Evolutionary conservation across 2,797 vertebrate species (phyloP), one percentile per base, ranked within the genome.

Genomic region (Emydoidea blandingii): DNA sequence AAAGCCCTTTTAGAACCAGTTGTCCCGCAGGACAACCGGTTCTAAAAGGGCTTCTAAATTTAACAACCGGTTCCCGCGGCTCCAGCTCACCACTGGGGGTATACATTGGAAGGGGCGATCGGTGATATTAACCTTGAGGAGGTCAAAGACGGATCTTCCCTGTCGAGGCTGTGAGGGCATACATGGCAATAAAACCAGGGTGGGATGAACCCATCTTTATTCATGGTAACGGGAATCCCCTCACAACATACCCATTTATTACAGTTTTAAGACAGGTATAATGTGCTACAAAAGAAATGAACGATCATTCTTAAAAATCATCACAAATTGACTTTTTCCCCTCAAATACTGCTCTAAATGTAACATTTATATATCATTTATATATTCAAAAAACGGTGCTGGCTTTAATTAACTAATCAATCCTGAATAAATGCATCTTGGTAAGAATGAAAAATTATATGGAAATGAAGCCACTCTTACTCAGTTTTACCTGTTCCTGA

Each of bases 371-470:
- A 72, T 86, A 80, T 82, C 83, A 74, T 2, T 92, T 92, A 23
- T 91, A 86, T 91, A 88, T 97, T 87, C 92, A 91, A 86, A 94
- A 88, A 53, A 53, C 74, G 91, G 95, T 88, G 56, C 47, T 92
- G 90, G 74, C 59, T 81, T 94, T 95, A 90, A 86, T 95, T 95
- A 78, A 78, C 74, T 49, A 96, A 96, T 96, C 90, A 96, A 86
- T 53, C 62, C 41, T 82, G 84, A 93, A 94, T 87, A 95, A 88
- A 74, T 65, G 15, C 57, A 93, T 49, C 91, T 93, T 82, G 82
- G 88, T 84, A 89, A 96, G 89, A 87, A 94, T 81, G 65, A 79
- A 86, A 96, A 94, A 94, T 92, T 31, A 92, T 59, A 68, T 90
- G 89, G 91, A 93, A 95, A 96, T 96, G 27, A 96, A 94, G 65